Percentiles rank a stretch among this genome's conserved stretches.
phyloP scores from a whole-genome alignment of 2,888 invertebrate species.

The Nebria salina region DNA sequence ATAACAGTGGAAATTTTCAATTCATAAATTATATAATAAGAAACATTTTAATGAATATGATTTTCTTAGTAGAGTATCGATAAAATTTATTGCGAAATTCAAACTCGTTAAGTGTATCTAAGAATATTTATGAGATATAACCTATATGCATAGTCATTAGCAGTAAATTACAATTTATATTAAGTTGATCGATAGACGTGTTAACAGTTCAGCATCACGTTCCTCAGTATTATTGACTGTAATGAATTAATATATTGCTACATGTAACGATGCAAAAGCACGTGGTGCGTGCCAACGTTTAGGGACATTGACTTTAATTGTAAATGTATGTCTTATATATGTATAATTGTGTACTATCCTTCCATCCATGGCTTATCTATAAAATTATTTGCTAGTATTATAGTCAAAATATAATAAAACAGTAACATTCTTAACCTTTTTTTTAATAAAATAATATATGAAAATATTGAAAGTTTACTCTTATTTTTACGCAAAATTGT shows the following conservation, averaged over 20 bases:
- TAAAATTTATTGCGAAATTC: neutral
- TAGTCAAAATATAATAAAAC: too few species aligned
- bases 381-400: neutral
- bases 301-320: neutral
- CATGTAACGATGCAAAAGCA: neutral
- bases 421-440: too few species aligned
- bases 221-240: neutral
- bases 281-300: conserved; percentile 1
- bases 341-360: neutral
- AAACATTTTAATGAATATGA: neutral
- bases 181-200: neutral
- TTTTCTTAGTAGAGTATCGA: neutral
- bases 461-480: neutral
- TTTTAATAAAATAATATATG: too few species aligned
- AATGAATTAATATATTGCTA: neutral
- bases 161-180: neutral
- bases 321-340: neutral
- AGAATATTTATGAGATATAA: too few species aligned
- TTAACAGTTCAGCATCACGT: neutral
- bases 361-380: neutral
- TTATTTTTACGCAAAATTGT: too few species aligned
- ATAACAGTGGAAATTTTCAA: neutral
- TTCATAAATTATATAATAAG: neutral
- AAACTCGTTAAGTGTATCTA: too few species aligned
- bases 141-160: neutral